These are phyloP conservation scores for Schmidtea mediterranea DNA, from an alignment of 1,140 invertebrate genomes.

Conservation along the genomic window DNA sequence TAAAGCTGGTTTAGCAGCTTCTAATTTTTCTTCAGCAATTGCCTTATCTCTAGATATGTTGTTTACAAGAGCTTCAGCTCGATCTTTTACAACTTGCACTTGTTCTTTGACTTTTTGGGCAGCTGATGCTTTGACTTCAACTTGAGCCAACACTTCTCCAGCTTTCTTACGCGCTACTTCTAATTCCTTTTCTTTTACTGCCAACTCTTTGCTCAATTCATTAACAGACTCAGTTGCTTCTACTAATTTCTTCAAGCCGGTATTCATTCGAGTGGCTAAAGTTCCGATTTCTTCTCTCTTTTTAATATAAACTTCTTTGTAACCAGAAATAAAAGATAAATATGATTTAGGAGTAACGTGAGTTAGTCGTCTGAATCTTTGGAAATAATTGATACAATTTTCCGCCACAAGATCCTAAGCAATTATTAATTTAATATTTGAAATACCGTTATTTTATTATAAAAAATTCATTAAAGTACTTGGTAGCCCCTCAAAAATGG, in stretches of 20 bases:
- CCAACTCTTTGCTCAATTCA: constrained; percentile 62
- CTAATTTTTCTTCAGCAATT: constrained; percentile 58
- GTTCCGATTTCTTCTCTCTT: constrained; percentile 63
- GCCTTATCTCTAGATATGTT: constrained; percentile 64
- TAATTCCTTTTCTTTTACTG: constrained; percentile 71
- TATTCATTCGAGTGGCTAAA: constrained; percentile 68
- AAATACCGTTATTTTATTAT: too few species aligned
- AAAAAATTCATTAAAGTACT: too few species aligned
- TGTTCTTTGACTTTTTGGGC: constrained; percentile 80
- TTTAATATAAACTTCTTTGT: constrained; percentile 65
- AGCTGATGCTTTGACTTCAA: constrained; percentile 64
- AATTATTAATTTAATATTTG: not conserved
- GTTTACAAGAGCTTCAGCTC: constrained; percentile 61
- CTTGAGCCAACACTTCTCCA: constrained; percentile 38
- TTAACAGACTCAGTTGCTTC: constrained; percentile 76
- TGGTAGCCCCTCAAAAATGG: too few species aligned
- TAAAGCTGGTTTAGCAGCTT: constrained; percentile 62
- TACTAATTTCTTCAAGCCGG: constrained; percentile 59
- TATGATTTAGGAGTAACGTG: constrained; percentile 93
- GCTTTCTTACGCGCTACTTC: constrained; percentile 64
- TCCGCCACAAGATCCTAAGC: constrained; percentile 56
- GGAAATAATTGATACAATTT: constrained; percentile 66
- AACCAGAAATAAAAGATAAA: constrained; percentile 70
- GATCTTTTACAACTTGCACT: constrained; percentile 75
- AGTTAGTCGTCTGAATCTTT: constrained; percentile 62